Evolutionary conservation across 2,797 vertebrate genomes (phyloP), one percentile per base, ranked within the genome.

Genomic region (Lagorchestes hirsutus): DNA sequence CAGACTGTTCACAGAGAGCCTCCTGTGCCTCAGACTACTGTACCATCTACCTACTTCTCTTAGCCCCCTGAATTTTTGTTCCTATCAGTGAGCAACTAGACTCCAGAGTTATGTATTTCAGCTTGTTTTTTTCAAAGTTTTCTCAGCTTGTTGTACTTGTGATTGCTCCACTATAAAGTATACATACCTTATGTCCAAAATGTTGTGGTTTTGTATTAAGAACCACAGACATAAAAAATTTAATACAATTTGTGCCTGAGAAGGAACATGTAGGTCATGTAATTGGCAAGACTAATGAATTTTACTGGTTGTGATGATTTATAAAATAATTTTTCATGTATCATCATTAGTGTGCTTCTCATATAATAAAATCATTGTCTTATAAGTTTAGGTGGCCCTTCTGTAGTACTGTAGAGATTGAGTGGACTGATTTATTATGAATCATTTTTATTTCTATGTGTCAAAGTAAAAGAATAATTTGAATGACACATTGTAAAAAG

Each of bases 381-480:
- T 90, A 3, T 90, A 58, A 93, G 8, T 93, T 16, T 95, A n/a
- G 91, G 29, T 54, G 67, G 8, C 11, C 55, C 57, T 13, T 90
- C 6, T 14, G n/a, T 24, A 90, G 91, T 55, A 95, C 92, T 34
- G 92, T 90, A 34, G 93, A 87, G 96, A 92, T 34, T 93, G 18
- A 91, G 94, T 95, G 54, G 34, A 62, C 5, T 40, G 58, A 91
- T 91, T 90, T 92, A 54, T 29, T 67, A 31, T 74, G 95, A 95
- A 90, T 95, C 1, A 57, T 91, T 94, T 96, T 94, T 93, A 93
- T 96, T 95, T 94, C 22, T 92, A 55, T 31, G 10, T 94, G 10
- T 90, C 91, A 28, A 12, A 93, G 8, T n/a, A n/a, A 92, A 55
- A 54, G 94, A 95, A n/a, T 82, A 95, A 92, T 90, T 93, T 6